Evolutionary conservation across 1,140 invertebrate species (phyloP).

Genomic region (Mizuhopecten yessoensis): DNA sequence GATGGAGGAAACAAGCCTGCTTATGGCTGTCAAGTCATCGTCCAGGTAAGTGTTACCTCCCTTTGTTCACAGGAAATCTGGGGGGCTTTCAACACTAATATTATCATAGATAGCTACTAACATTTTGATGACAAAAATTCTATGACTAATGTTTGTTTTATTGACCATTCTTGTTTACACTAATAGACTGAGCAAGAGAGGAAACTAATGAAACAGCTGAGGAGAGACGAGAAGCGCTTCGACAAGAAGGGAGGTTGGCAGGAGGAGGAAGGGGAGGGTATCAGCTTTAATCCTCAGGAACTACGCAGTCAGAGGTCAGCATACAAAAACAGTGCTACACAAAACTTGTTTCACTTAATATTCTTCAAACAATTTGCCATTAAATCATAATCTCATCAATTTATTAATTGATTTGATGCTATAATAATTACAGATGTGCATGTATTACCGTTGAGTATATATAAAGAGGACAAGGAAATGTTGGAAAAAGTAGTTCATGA

Average conservation of each 20-base stretch:
- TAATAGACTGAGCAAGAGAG: slow-evolving; percentile 91
- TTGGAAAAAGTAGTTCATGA: no score
- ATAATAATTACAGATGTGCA: no score
- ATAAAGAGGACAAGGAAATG: no score
- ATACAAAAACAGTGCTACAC: no score
- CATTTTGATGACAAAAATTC: background rate
- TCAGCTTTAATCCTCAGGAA: slow-evolving; percentile 74
- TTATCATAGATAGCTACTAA: background rate
- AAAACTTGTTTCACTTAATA: no score
- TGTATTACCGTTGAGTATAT: no score
- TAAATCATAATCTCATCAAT: no score
- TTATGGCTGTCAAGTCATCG: slow-evolving; percentile 90
- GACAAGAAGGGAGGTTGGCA: slow-evolving; percentile 84
- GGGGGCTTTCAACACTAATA: background rate
- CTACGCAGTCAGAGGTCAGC: slow-evolving; percentile 72
- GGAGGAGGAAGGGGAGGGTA: slow-evolving; percentile 58
- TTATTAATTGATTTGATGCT: no score
- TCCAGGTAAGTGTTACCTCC: slow-evolving; percentile 85
- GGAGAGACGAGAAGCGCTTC: slow-evolving; percentile 94
- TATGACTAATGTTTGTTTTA: background rate
- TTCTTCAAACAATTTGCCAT: no score
- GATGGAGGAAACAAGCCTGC: slow-evolving; percentile 75
- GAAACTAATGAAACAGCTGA: slow-evolving; percentile 90
- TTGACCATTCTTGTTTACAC: background rate
- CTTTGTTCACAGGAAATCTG: background rate